Base-by-base conservation (phyloP, 2,888 invertebrate species). In the Atrina japonica region DNA sequence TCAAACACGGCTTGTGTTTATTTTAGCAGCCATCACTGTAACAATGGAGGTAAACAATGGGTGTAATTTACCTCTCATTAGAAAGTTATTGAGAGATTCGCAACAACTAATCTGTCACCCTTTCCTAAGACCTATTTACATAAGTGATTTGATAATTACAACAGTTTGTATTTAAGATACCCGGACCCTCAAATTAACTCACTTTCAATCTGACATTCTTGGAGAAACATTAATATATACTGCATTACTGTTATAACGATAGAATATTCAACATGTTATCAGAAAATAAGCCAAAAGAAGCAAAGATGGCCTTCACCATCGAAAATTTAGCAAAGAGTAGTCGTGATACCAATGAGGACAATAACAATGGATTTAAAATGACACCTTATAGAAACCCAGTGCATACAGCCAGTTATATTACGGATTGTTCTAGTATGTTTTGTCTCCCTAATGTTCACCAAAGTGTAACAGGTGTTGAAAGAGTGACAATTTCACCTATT, bases 271-370 rank as follows among this genome's bases (percentile, higher is more conserved):
- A 29, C 45, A 61, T 56, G 49, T 16, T 61, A 35, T 49, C 49
- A 11, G 43, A 41, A 7, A 3, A n/a, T 16, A 47, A 55, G 30
- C 58, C 56, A 14, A 53, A 45, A 41, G 29, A 40, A 43, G 58
- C 55, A 29, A 69, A 58, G 25, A 63, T 64, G 64, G 66, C 63
- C 6, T 72, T 67, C 21, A 56, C 71, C 7, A 67, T 72, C 35
- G 71, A 72, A 40, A 67, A 61, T 35, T 23, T 72, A 35, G 66
- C 71, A 0, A 72, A 50, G 23, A 72, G 71, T 52, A 72, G 71
- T 30, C 49, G 61, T 29, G 66, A 70, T 47, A 61, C 45, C 21
- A 55, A 30, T 49, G 27, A 11, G 0, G 50, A 49, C 2, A 47
- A 16, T 29, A 18, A 25, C n/a, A 6, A 14, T 41, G 21, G 40